Base-by-base conservation (phyloP, 2,797 vertebrate genomes). In the Hybognathus amarus region DNA sequence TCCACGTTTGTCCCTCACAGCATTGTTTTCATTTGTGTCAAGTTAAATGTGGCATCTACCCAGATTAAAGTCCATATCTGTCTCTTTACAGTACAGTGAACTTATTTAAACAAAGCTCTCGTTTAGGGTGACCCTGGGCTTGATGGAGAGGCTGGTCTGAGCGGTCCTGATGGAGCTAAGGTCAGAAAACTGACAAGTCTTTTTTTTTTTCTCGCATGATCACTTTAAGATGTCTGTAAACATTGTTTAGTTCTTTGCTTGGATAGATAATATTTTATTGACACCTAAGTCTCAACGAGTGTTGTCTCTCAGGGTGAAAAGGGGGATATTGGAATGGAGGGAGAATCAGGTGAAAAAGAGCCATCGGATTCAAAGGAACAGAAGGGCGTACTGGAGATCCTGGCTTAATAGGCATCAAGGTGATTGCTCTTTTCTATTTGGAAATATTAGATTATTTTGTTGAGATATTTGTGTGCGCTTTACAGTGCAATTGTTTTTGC, bases 261-360 rank as follows among this genome's bases (percentile, higher is more conserved):
- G 13, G 15, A 24, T 42, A n/a, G 13, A 63, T 30, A 61, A 63
- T 63, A 30, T 63, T 64, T 36, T 24, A 24, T 52, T 77, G 20
- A 17, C 27, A n/a, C 30, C 17, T 2, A 66, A 7, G 30, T 45
- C 38, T 30, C 63, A 47, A 47, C 13, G 2, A 38, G 38, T 52
- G 47, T 77, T 77, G 6, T 54, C 12, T 77, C 9, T n/a, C 90
- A 99, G 98, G 98, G 98, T 70, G 98, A 99, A 88, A 97, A 96
- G 87, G 98, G 97, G 61, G 96, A 98, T 15, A 88, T 93, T 47
- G 98, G 98, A 66, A 89, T 91, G 2, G 97, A 98, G 24, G 97
- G 97, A 1, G 92, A 94, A 63, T 92, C 56, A 85, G 97, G 98
- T 73, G 96, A 98, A 80, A 95, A 94, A 85, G 98, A 97, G 90